phyloP scores from a whole-genome alignment of 1,140 invertebrate species.

The Melipona quadrifasciata region DNA sequence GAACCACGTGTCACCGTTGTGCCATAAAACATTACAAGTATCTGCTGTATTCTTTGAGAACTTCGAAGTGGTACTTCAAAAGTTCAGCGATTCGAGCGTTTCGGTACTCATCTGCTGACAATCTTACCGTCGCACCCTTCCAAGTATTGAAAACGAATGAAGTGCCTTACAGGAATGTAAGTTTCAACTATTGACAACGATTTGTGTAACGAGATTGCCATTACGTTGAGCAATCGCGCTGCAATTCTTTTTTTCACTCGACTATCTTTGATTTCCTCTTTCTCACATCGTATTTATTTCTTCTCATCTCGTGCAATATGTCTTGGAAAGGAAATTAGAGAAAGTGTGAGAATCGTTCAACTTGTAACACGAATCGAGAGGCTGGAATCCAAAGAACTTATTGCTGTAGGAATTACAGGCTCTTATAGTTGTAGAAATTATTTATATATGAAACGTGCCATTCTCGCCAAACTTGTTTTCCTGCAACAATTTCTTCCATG shows the following conservation, averaged over 20 bases:
- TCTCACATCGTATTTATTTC: background rate
- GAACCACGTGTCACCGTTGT: background rate
- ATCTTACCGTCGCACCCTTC: slow-evolving; percentile 7
- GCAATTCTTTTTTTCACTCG: background rate
- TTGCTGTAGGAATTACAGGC: background rate
- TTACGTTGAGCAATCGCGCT: background rate
- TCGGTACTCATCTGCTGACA: slow-evolving; percentile 38
- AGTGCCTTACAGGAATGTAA: background rate
- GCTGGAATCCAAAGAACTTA: slow-evolving; percentile 25
- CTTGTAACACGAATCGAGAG: background rate
- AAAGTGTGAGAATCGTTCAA: background rate
- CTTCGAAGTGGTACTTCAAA: background rate
- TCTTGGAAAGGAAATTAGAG: background rate
- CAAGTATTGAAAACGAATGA: background rate
- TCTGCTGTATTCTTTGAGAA: background rate
- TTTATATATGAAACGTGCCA: slow-evolving; percentile 27
- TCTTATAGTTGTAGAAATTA: slow-evolving; percentile 20
- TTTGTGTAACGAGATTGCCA: background rate
- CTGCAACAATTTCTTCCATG: background rate
- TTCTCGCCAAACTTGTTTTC: background rate
- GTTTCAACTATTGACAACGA: background rate
- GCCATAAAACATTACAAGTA: background rate
- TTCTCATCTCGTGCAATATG: background rate
- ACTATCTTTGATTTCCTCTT: background rate
- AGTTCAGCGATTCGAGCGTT: slow-evolving; percentile 11